Evolutionary conservation across 1,140 invertebrate species (phyloP).

Genomic region (Conus ventricosus): DNA sequence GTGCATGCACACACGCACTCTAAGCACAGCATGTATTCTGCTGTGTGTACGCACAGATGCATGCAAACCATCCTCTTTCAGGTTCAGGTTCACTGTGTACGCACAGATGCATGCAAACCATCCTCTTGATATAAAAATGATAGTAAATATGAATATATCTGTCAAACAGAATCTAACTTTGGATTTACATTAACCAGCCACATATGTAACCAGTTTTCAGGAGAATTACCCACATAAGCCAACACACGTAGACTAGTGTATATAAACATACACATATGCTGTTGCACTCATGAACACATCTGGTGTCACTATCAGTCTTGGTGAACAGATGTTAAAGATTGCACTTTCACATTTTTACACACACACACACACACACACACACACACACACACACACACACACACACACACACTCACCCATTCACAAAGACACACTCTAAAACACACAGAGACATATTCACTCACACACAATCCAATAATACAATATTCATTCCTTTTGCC

Average conservation of each 20-base stretch:
- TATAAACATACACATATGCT: not conserved
- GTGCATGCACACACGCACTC: not conserved
- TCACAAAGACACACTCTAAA: not conserved
- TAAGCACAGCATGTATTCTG: not conserved
- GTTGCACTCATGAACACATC: too few relatives aligned
- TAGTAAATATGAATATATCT: too few relatives aligned
- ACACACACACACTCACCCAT: not conserved
- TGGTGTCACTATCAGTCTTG: too few relatives aligned
- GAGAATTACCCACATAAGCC: not conserved
- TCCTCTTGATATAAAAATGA: too few relatives aligned
- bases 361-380: constrained; percentile 11
- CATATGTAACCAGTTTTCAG: too few relatives aligned
- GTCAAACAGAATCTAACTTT: too few relatives aligned
- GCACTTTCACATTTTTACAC: not conserved
- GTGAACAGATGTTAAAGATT: too few relatives aligned
- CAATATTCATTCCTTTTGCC: too few relatives aligned
- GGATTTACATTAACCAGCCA: too few relatives aligned
- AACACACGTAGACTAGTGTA: not conserved
- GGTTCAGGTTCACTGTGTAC: too few relatives aligned
- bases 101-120: not conserved
- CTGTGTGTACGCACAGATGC: not conserved
- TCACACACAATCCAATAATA: not conserved
- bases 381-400: not conserved
- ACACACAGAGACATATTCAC: not conserved
- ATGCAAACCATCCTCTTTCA: not conserved